Conservation (phyloP, 2,888 invertebrate genomes). For the Rapana venosa region DNA sequence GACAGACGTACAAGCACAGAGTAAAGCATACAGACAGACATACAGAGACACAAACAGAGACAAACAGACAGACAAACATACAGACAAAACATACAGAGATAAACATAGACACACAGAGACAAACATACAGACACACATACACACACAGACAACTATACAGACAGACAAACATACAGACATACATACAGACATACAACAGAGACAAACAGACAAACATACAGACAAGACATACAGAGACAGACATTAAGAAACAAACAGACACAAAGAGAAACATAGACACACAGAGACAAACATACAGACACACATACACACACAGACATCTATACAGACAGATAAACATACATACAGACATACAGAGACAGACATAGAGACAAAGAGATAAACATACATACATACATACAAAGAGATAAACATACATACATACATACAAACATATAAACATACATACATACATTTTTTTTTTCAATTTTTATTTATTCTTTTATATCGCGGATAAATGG, state of each 20-base stretch:
- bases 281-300: not conserved
- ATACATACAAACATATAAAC: no score
- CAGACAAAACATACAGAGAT: not conserved
- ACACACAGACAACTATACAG: not conserved
- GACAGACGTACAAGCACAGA: no score
- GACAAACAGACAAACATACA: no score
- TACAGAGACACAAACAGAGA: no score
- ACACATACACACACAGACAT: not conserved
- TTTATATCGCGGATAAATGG: no score
- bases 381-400: not conserved
- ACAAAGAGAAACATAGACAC: not conserved
- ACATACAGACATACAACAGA: not conserved
- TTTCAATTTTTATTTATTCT: no score
- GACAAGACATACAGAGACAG: not conserved
- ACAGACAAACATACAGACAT: slow-evolving; percentile 5
- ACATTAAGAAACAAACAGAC: slow-evolving; percentile 14
- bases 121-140: no score
- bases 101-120: not conserved
- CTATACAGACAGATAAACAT: not conserved
- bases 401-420: no score
- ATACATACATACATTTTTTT: no score
- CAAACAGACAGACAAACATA: not conserved
- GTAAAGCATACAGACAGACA: no score
- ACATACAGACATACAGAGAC: no score
- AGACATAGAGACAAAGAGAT: not conserved